phyloP scores from a whole-genome alignment of 2,888 invertebrate species.

The Phyllotreta striolata region DNA sequence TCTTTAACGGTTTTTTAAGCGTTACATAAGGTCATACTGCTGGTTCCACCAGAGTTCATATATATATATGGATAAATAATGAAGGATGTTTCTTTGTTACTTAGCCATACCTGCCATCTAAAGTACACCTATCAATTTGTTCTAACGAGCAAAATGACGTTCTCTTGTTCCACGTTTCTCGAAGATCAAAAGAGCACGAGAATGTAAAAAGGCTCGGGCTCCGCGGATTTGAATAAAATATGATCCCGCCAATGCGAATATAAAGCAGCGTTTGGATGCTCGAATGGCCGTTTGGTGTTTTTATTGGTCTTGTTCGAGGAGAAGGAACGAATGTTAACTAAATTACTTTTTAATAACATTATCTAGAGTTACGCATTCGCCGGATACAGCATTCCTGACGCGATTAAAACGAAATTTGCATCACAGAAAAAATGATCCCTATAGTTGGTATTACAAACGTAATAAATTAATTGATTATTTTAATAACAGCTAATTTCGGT shows the following conservation, averaged over 20 bases:
- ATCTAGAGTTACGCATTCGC: no score
- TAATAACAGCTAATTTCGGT: no score
- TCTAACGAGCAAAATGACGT: constrained; percentile 41
- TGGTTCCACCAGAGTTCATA: constrained; percentile 16
- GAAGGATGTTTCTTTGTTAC: constrained; percentile 19
- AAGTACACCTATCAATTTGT: constrained; percentile 38
- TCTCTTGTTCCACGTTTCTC: constrained; percentile 31
- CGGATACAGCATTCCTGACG: no score
- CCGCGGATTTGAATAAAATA: constrained; percentile 34
- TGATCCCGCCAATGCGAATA: constrained; percentile 29
- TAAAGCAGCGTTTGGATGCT: constrained; percentile 20
- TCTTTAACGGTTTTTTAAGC: constrained; percentile 24
- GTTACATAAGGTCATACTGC: constrained; percentile 25
- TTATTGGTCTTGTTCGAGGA: not conserved
- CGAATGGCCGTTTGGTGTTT: not conserved
- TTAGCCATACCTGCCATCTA: constrained; percentile 34
- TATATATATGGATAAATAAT: constrained; percentile 14
- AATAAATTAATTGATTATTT: no score
- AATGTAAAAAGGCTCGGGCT: constrained; percentile 26
- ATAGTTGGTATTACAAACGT: no score
- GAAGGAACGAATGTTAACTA: not conserved
- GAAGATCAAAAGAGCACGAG: constrained; percentile 34
- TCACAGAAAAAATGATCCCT: no score
- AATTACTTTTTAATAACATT: no score
- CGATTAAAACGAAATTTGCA: no score